Conservation (phyloP, 2,888 invertebrate genomes). For the Rhodophaea formosa region DNA sequence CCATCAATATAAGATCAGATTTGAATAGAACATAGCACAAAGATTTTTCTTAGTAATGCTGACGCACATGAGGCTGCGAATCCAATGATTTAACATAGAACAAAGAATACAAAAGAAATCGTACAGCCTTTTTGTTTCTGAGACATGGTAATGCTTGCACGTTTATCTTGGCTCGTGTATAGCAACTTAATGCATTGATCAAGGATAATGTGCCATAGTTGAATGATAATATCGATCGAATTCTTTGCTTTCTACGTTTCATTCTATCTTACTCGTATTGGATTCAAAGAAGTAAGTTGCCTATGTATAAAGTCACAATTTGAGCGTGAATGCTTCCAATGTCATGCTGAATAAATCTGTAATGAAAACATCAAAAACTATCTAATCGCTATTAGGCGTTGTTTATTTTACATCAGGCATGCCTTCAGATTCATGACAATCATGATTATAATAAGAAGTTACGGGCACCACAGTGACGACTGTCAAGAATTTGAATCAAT, state of each 20-base stretch:
- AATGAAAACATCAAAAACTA: too few relatives aligned
- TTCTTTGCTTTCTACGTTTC: slow-evolving; percentile 1
- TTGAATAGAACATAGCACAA: background rate
- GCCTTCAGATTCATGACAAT: too few relatives aligned
- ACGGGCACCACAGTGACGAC: too few relatives aligned
- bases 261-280: background rate
- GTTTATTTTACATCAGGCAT: too few relatives aligned
- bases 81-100: slow-evolving; percentile 6
- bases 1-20: background rate
- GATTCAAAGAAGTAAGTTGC: background rate
- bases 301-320: too few relatives aligned
- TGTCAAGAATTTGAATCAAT: too few relatives aligned
- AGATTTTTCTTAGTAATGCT: background rate
- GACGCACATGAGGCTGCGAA: slow-evolving; percentile 8
- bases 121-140: slow-evolving; percentile 5
- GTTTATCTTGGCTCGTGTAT: slow-evolving; percentile 10
- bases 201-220: background rate
- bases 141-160: slow-evolving; percentile 9
- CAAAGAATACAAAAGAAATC: slow-evolving; percentile 12
- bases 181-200: slow-evolving; percentile 6
- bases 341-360: too few relatives aligned
- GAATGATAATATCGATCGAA: slow-evolving; percentile 6
- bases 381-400: too few relatives aligned
- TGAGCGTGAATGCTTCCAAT: too few relatives aligned
- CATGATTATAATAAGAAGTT: too few relatives aligned